A percentile compares a stretch with the other conserved stretches of the same genome.
Conservation (phyloP, 64 coral and sea anemone genomes). For the Montipora cactus region DNA sequence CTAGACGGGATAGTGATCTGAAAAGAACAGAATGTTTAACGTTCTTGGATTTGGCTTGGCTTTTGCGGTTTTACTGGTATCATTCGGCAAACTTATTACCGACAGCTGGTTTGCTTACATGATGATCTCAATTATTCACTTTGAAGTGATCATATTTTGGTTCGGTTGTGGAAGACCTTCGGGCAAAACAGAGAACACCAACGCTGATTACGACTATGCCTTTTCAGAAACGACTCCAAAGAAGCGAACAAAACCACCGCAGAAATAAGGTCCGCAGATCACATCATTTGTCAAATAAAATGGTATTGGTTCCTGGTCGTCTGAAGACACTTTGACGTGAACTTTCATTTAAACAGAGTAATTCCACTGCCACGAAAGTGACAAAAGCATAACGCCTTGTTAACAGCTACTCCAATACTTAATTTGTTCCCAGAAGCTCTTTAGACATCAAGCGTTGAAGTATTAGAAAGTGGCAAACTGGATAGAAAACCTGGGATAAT, state of each 20-base stretch:
- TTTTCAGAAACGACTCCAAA: background rate
- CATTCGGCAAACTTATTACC: slow-evolving; percentile 65
- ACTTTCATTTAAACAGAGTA: too few relatives aligned
- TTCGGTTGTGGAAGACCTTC: slow-evolving; percentile 10
- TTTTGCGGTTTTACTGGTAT: slow-evolving; percentile 64
- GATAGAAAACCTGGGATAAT: too few relatives aligned
- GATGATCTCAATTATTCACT: slow-evolving; percentile 44
- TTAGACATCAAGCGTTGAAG: background rate
- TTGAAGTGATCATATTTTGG: slow-evolving; percentile 50
- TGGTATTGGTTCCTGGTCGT: background rate
- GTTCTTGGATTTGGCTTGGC: slow-evolving; percentile 66
- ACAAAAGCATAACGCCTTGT: too few relatives aligned
- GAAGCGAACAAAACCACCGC: background rate
- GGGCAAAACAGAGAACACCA: background rate
- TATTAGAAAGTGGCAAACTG: too few relatives aligned
- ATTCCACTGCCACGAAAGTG: too few relatives aligned
- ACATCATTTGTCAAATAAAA: background rate
- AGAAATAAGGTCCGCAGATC: background rate
- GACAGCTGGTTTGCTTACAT: slow-evolving; percentile 59
- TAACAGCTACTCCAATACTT: too few relatives aligned
- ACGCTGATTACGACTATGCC: background rate
- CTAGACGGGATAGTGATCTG: background rate
- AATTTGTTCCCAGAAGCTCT: background rate
- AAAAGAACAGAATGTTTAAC: background rate
- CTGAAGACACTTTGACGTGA: background rate